A percentile compares a stretch with the other conserved stretches of the same genome.
These are phyloP conservation scores for Thaumatotibia leucotreta DNA, from an alignment of 1,140 invertebrate species.

Conservation along the genomic window DNA sequence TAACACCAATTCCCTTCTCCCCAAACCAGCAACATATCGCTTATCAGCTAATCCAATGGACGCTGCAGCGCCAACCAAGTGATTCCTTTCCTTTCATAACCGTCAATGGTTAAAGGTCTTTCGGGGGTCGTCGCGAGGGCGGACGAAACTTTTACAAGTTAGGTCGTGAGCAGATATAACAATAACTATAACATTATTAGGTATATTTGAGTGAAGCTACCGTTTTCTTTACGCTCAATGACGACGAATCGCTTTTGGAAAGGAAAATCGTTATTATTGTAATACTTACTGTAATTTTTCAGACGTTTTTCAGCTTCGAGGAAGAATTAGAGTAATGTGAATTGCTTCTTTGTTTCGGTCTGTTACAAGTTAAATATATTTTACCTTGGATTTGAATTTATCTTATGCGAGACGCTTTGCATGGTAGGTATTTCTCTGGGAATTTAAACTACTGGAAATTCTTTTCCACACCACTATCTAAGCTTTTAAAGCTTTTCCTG, in stretches of 20 bases:
- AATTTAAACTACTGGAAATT: too few species aligned
- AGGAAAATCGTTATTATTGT: slow-evolving; percentile 49
- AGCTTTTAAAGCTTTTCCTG: too few species aligned
- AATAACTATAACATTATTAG: slow-evolving; percentile 59
- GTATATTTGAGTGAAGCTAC: slow-evolving; percentile 45
- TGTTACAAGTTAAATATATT: too few species aligned
- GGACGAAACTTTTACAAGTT: slow-evolving; percentile 18
- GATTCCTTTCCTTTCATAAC: not conserved
- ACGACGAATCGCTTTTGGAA: slow-evolving; percentile 45
- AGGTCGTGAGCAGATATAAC: slow-evolving; percentile 50
- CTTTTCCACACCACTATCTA: too few species aligned
- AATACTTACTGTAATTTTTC: slow-evolving; percentile 44
- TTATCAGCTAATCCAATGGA: not conserved
- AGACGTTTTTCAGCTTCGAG: slow-evolving; percentile 37
- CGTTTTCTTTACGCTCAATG: slow-evolving; percentile 49
- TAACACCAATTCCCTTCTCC: slow-evolving; percentile 17
- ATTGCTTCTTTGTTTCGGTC: too few species aligned
- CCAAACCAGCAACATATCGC: slow-evolving; percentile 16
- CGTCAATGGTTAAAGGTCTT: not conserved
- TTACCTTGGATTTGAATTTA: too few species aligned
- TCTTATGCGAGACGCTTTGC: too few species aligned
- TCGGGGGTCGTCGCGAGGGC: not conserved
- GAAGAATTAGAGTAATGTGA: slow-evolving; percentile 17
- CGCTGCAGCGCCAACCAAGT: not conserved
- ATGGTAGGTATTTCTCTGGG: too few species aligned